Conservation (phyloP, 2,888 invertebrate genomes). For the Tinea pellionella region DNA sequence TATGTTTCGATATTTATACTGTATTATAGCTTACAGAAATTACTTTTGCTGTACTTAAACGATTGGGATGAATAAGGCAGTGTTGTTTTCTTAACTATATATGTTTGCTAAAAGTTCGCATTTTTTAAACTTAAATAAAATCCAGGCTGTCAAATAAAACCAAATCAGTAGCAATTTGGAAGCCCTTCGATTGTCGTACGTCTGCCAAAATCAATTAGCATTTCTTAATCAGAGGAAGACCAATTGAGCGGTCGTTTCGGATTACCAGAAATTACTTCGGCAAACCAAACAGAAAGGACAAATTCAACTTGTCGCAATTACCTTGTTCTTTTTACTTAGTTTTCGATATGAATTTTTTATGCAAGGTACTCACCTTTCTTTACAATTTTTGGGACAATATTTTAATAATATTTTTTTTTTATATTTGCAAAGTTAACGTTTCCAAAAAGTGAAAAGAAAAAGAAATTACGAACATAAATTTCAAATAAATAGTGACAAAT, state of each 20-base stretch:
- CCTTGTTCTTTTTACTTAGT: conserved; percentile 6
- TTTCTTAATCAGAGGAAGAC: conserved; percentile 11
- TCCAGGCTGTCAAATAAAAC: neutral
- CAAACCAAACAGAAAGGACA: conserved; percentile 6
- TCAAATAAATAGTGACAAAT: too few relatives aligned
- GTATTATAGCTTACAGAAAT: too few relatives aligned
- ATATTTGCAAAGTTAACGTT: too few relatives aligned
- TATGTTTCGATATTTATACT: too few relatives aligned
- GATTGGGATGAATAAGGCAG: too few relatives aligned
- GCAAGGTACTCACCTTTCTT: neutral
- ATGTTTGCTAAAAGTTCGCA: neutral
- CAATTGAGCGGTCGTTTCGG: conserved; percentile 12
- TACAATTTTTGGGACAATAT: neutral
- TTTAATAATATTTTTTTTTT: too few relatives aligned
- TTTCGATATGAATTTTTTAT: conserved; percentile 8
- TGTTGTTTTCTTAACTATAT: too few relatives aligned
- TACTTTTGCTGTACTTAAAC: too few relatives aligned
- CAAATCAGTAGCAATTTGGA: conserved; percentile 3
- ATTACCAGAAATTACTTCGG: conserved; percentile 12
- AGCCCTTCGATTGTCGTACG: conserved; percentile 36
- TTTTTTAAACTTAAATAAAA: neutral
- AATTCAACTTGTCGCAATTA: conserved; percentile 13
- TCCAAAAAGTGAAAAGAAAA: too few relatives aligned
- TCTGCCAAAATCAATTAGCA: conserved; percentile 57
- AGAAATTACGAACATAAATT: too few relatives aligned